phyloP scores from a whole-genome alignment of 2,888 invertebrate genomes.

The Sympetrum striolatum region DNA sequence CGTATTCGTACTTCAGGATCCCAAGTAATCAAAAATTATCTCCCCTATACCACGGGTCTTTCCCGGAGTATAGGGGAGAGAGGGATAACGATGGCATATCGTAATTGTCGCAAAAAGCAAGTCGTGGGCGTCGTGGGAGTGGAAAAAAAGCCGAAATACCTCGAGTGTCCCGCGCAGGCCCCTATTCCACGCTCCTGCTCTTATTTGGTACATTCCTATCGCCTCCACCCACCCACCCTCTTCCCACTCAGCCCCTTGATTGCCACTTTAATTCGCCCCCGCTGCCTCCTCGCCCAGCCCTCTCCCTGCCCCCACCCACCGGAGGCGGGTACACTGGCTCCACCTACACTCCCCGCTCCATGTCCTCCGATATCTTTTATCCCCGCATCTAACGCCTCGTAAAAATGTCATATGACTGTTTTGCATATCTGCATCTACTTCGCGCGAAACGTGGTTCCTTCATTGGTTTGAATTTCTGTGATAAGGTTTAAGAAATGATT shows the following conservation, averaged over 20 bases:
- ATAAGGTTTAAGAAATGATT: too few relatives aligned
- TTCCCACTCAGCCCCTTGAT: neutral
- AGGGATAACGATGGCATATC: neutral
- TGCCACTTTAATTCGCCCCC: neutral
- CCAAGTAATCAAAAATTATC: too few relatives aligned
- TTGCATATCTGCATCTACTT: too few relatives aligned
- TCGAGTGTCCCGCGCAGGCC: slow-evolving; percentile 26
- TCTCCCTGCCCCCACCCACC: neutral
- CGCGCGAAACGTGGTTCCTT: too few relatives aligned
- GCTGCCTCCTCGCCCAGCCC: neutral
- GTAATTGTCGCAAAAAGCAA: neutral
- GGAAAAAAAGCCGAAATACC: neutral
- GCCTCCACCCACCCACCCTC: neutral
- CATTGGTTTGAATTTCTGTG: too few relatives aligned
- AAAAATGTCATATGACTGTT: too few relatives aligned
- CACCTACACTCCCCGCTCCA: slow-evolving; percentile 4
- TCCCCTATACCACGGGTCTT: too few relatives aligned
- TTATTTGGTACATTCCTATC: slow-evolving; percentile 40
- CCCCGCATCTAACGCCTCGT: neutral
- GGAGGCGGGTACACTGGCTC: neutral
- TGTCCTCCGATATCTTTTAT: neutral
- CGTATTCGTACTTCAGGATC: too few relatives aligned
- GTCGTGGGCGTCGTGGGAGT: neutral
- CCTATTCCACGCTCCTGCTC: neutral
- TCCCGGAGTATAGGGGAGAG: too few relatives aligned